Conservation (phyloP, 2,888 invertebrate genomes). For the Hydrotaea cyrtoneurina region DNA sequence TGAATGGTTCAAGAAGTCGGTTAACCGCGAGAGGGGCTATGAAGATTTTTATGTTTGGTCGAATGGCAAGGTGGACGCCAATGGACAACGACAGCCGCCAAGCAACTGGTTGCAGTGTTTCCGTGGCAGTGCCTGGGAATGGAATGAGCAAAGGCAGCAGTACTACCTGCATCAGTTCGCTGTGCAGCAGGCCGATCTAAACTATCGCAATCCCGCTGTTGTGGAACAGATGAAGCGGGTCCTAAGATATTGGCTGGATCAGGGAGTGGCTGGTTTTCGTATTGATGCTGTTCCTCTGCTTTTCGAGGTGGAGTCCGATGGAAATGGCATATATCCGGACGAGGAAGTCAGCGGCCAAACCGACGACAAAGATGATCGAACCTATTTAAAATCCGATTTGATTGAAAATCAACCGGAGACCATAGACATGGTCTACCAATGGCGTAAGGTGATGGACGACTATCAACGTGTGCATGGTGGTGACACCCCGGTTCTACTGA, state of each 20-base stretch:
- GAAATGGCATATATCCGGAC: slow-evolving; percentile 81
- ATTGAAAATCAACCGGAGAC: slow-evolving; percentile 82
- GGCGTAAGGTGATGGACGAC: slow-evolving; percentile 83
- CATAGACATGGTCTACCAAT: slow-evolving; percentile 80
- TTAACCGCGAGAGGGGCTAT: slow-evolving; percentile 82
- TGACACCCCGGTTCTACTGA: slow-evolving; percentile 82
- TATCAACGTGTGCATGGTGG: slow-evolving; percentile 82
- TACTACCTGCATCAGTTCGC: slow-evolving; percentile 85
- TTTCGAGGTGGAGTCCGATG: slow-evolving; percentile 81
- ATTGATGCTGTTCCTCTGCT: slow-evolving; percentile 81
- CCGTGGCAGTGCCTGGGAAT: slow-evolving; percentile 85
- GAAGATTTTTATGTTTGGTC: slow-evolving; percentile 87
- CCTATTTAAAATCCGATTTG: slow-evolving; percentile 82
- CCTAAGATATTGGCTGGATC: slow-evolving; percentile 86
- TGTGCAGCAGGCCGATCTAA: slow-evolving; percentile 85
- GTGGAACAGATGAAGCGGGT: slow-evolving; percentile 85
- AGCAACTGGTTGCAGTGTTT: slow-evolving; percentile 81
- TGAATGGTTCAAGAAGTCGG: slow-evolving; percentile 86
- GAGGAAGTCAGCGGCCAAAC: slow-evolving; percentile 81
- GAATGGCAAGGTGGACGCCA: slow-evolving; percentile 69
- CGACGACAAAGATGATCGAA: slow-evolving; percentile 81
- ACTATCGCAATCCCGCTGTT: slow-evolving; percentile 85
- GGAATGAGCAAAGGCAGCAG: slow-evolving; percentile 82
- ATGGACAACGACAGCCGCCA: slow-evolving; percentile 77
- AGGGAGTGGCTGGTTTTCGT: slow-evolving; percentile 88